These are phyloP conservation scores for Champsocephalus esox DNA, from an alignment of 2,797 vertebrate genomes.

Conservation along the genomic window DNA sequence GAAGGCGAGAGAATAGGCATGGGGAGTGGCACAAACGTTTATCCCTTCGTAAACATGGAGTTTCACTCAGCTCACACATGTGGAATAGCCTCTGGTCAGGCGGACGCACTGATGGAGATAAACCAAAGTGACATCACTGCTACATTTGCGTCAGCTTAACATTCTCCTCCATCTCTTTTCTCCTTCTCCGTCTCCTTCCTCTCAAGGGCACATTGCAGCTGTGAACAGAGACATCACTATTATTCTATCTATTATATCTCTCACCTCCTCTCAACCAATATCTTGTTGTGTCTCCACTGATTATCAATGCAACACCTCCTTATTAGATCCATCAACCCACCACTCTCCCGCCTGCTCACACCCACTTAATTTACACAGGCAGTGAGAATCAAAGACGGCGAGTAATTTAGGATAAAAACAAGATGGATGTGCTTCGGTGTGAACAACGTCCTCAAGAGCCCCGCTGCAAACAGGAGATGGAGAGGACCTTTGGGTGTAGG, in stretches of 20 bases:
- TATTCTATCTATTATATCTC: slow-evolving; percentile 37
- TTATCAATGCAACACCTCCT: slow-evolving; percentile 81
- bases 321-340: slow-evolving; percentile 72
- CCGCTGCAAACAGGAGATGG: slow-evolving; percentile 50
- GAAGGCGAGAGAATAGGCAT: slow-evolving; percentile 20
- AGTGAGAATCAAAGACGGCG: slow-evolving; percentile 68
- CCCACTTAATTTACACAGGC: slow-evolving; percentile 72
- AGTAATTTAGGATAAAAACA: slow-evolving; percentile 80
- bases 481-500: slow-evolving; percentile 52
- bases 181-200: slow-evolving; percentile 40
- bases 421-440: slow-evolving; percentile 74
- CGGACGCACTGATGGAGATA: slow-evolving; percentile 69
- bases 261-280: slow-evolving; percentile 23
- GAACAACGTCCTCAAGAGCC: slow-evolving; percentile 65
- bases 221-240: slow-evolving; percentile 55
- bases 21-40: slow-evolving; percentile 52
- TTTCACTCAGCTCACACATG: slow-evolving; percentile 77
- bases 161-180: slow-evolving; percentile 35
- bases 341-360: slow-evolving; percentile 59
- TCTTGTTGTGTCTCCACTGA: slow-evolving; percentile 59
- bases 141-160: slow-evolving; percentile 64
- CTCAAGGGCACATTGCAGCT: slow-evolving; percentile 64
- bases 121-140: slow-evolving; percentile 75
- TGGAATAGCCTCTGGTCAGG: slow-evolving; percentile 58
- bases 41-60: slow-evolving; percentile 73